Evolutionary conservation across 2,888 invertebrate genomes (phyloP).

Genomic region (Cephus runcator): DNA sequence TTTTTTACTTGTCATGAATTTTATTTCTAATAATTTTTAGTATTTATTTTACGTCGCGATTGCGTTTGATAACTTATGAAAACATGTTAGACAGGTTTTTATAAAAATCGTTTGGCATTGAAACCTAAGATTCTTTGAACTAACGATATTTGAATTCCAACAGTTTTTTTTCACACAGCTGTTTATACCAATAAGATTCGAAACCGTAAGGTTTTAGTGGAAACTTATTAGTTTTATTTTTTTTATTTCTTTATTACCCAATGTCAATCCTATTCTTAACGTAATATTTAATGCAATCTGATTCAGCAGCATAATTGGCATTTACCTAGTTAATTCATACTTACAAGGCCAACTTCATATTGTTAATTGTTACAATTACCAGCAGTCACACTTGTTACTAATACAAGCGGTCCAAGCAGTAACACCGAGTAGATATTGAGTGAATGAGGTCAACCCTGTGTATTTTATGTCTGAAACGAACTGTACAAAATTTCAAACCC

Average conservation of each 20-base stretch:
- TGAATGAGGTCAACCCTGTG: no score
- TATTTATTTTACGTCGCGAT: no score
- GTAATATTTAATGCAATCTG: not conserved
- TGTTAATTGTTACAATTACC: not conserved
- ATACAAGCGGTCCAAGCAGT: not conserved
- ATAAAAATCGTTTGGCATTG: not conserved
- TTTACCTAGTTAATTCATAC: not conserved
- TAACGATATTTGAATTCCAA: no score
- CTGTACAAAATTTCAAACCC: no score
- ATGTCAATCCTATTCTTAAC: not conserved
- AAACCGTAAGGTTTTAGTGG: not conserved
- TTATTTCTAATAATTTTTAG: no score
- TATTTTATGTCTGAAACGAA: no score
- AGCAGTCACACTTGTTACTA: not conserved
- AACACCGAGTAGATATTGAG: no score
- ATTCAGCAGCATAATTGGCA: not conserved
- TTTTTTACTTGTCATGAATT: no score
- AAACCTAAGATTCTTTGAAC: not conserved
- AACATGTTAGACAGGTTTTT: not conserved
- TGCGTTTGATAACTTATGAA: not conserved
- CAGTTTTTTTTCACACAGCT: not conserved
- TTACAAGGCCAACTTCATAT: not conserved
- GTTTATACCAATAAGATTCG: not conserved
- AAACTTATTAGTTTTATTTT: not conserved
- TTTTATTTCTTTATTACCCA: not conserved